Conservation (phyloP, 2,797 vertebrate species). For the Malurus splendens region DNA sequence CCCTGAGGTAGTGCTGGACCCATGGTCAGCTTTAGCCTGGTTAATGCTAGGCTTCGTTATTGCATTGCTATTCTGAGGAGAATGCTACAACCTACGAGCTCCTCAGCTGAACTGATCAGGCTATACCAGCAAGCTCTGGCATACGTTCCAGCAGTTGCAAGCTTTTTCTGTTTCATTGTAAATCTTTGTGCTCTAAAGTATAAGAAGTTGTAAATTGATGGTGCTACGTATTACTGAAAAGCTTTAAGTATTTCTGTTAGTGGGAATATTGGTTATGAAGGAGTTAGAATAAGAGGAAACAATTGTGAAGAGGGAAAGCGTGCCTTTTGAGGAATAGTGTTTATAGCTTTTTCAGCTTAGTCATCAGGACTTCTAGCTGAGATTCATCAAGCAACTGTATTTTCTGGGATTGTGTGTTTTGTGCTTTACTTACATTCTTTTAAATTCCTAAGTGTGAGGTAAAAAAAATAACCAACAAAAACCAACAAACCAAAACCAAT, state of each 20-base stretch:
- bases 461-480: not conserved
- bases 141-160: not conserved
- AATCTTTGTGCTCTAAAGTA: not conserved
- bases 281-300: not conserved
- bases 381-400: not conserved
- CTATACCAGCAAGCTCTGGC: not conserved
- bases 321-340: not conserved
- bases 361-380: not conserved
- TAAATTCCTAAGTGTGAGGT: not conserved
- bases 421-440: not conserved
- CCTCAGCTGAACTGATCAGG: not conserved
- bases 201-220: not conserved
- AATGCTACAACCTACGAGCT: accelerated
- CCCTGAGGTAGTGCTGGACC: not conserved
- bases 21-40: not conserved
- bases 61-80: not conserved
- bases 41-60: not conserved
- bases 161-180: not conserved
- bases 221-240: not conserved
- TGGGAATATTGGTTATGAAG: not conserved
- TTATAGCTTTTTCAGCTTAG: not conserved
- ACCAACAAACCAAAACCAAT: not conserved
- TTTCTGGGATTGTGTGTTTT: not conserved
- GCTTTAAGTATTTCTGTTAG: not conserved
- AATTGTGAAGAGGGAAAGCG: not conserved